Evolutionary conservation across 2,888 invertebrate genomes (phyloP).

Genomic region (Zhengitettix transpicula): DNA sequence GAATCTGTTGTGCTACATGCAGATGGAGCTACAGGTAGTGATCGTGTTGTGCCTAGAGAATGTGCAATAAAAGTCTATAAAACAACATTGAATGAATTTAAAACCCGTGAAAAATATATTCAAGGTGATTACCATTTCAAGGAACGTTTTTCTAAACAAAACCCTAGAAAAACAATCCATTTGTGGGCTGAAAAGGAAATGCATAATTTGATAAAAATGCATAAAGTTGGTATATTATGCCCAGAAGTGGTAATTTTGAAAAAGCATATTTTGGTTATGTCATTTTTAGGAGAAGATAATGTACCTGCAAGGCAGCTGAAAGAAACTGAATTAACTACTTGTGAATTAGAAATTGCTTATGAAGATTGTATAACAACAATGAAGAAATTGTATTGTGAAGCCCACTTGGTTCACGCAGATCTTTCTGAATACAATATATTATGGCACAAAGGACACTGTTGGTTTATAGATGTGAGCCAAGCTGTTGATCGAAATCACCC

Average conservation of each 20-base stretch:
- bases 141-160: slow-evolving; percentile 32
- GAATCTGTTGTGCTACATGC: slow-evolving; percentile 37
- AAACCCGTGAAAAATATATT: slow-evolving; percentile 37
- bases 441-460: slow-evolving; percentile 31
- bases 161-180: slow-evolving; percentile 36
- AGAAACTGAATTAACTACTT: slow-evolving; percentile 25
- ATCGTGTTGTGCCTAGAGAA: slow-evolving; percentile 23
- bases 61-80: slow-evolving; percentile 40
- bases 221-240: slow-evolving; percentile 23
- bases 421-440: slow-evolving; percentile 42
- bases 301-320: slow-evolving; percentile 35
- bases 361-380: slow-evolving; percentile 26
- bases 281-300: slow-evolving; percentile 34
- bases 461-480: slow-evolving; percentile 42
- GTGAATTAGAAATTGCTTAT: slow-evolving; percentile 28
- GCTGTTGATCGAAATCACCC: slow-evolving; percentile 39
- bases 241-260: slow-evolving; percentile 34
- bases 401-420: slow-evolving; percentile 40
- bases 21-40: slow-evolving; percentile 22
- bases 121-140: slow-evolving; percentile 40
- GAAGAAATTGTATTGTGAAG: slow-evolving; percentile 27
- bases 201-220: slow-evolving; percentile 34
- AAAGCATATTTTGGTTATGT: slow-evolving; percentile 39
- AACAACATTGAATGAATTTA: slow-evolving; percentile 40
- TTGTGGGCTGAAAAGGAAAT: slow-evolving; percentile 45